These are phyloP conservation scores for Grallaria varia DNA, from an alignment of 2,113 vertebrate species.

Conservation along the genomic window DNA sequence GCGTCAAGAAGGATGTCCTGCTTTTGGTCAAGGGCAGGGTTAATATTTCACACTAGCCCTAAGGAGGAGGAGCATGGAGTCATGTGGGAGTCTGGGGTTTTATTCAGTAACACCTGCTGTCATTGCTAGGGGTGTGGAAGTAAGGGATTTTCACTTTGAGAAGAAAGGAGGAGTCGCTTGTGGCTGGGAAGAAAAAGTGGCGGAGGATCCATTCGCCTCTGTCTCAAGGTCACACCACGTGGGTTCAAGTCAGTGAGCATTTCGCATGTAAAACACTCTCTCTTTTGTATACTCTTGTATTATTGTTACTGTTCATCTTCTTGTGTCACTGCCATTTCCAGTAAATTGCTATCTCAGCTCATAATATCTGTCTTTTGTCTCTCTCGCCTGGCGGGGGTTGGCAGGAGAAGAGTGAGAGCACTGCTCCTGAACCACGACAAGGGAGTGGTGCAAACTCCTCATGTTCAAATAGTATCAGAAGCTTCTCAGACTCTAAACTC, in stretches of 20 bases:
- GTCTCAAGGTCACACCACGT: not conserved
- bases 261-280: not conserved
- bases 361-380: not conserved
- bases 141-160: not conserved
- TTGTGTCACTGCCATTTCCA: not conserved
- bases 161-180: not conserved
- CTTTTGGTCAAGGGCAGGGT: not conserved
- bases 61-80: not conserved
- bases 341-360: not conserved
- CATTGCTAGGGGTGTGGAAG: not conserved
- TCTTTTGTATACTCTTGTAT: not conserved
- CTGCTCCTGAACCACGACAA: not conserved
- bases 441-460: not conserved
- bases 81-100: not conserved
- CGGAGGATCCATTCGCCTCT: not conserved
- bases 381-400: not conserved
- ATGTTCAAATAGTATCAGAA: not conserved
- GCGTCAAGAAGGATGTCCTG: not conserved
- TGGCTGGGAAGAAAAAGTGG: not conserved
- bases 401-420: not conserved
- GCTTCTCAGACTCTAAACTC: not conserved
- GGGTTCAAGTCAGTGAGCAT: not conserved
- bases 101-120: not conserved
- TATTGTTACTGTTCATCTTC: not conserved
- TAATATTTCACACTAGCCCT: not conserved